Base-by-base conservation (phyloP, 2,888 invertebrate genomes). In the Zaprionus bogoriensis region DNA sequence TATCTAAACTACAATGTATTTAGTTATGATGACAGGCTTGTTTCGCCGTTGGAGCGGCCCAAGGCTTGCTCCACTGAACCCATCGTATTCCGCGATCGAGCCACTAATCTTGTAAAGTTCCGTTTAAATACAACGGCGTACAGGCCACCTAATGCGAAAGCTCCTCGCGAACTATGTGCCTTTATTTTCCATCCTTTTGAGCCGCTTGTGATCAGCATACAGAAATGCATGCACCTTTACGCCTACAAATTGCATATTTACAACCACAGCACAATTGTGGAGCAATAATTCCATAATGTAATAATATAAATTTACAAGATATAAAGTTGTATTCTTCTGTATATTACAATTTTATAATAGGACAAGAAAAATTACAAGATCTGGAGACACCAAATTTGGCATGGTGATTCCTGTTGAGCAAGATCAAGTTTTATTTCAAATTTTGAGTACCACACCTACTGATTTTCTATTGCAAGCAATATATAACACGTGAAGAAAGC, bases 121-220 rank as follows among this genome's bases (percentile, higher is more conserved):
- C 96, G 97, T 78, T 96, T 99, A 88, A 67, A 64, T 41, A 67
- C 85, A 4, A 82, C 75, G 36, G 58, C 74, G 2, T 66, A 60
- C 1, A 50, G 58, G n/a, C 45, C 38, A 2, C 36, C 39, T 1
- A 17, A 46, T 30, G 3, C 10, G 22, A n/a, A 50, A 19, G 55
- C 59, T 92, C 94, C 76, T 92, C 96, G 9, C 92, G 97, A 73
- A 74, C 93, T 98, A 10, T 98, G 98, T 4, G 97, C 98, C 14
- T 99, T 98, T 89, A 97, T 97, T 7, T 98, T 98, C 91, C 99
- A 99, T 91, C 99, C 99, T 0, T 96, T 95, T 10, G 98, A 99
- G 91, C 99, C 99, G 0, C 97, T 99, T 91, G 96, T 97, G 6
- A 97, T 99, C 71, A 98, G 98, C 86, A 97, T 98, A 6, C 98